phyloP scores from a whole-genome alignment of 2,797 vertebrate genomes.

The Dryobates pubescens region DNA sequence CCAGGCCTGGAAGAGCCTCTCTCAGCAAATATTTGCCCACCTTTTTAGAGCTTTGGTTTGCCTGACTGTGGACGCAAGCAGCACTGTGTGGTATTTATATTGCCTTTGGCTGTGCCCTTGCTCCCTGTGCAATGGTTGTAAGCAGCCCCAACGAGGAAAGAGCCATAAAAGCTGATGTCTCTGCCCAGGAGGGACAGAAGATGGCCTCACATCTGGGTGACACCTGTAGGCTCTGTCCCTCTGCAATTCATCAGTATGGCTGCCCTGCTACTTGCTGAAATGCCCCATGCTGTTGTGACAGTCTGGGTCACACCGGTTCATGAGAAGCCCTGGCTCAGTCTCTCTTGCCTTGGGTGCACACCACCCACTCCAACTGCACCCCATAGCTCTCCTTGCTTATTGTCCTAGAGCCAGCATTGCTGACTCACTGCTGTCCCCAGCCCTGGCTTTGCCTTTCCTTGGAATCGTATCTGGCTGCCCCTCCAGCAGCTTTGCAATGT shows the following conservation, averaged over 20 bases:
- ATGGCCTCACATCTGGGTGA: constrained; percentile 77
- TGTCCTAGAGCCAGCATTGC: background rate
- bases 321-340: constrained; percentile 77
- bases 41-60: constrained; percentile 40
- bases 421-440: background rate
- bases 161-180: constrained; percentile 22
- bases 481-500: background rate
- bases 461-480: background rate
- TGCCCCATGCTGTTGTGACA: constrained; percentile 71
- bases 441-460: background rate
- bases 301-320: constrained; percentile 74
- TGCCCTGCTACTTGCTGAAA: background rate
- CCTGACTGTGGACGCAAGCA: background rate
- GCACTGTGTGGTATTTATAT: constrained; percentile 27
- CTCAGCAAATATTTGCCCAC: constrained; percentile 55
- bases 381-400: background rate
- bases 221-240: constrained; percentile 79
- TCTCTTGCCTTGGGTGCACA: background rate
- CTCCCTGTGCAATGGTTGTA: background rate
- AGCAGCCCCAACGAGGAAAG: constrained; percentile 26
- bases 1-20: constrained; percentile 32
- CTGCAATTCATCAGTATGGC: background rate
- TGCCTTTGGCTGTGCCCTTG: background rate
- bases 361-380: background rate
- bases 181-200: background rate